Base-by-base conservation (phyloP, 2,113 vertebrate genomes). In the Hirundichthys speculiger region DNA sequence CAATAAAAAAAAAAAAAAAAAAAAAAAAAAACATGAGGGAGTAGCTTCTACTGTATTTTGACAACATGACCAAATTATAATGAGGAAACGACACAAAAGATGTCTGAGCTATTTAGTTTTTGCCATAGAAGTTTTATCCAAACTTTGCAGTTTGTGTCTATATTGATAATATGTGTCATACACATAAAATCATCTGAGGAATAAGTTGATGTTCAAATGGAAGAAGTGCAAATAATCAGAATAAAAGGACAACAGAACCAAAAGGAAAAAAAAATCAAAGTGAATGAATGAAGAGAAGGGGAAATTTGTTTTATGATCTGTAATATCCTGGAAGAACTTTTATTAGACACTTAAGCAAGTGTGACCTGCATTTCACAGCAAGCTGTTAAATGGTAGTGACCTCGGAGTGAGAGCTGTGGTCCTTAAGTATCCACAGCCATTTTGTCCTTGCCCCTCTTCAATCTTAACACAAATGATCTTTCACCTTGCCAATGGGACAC, bases 241-340 rank as follows among this genome's bases (percentile, higher is more conserved):
- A 66, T 47, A n/a, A 48, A 67, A 70, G 46, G 27, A 54, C 20
- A 13, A 45, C 43, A 63, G 20, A 42, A 20, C 61, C 24, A 5
- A 56, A 51, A 75, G n/a, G 24, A 40, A n/a, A 42, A 55, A 48
- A 59, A 66, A 42, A 16, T 20, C 47, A 41, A 55, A 58, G 9
- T 34, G 30, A 34, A 34, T 9, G 30, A 34, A 34, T 27, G 16
- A 16, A 25, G 7, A 41, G 20, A 14, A 46, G 60, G 21, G 61
- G 53, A 80, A 79, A 83, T 83, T 78, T 51, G 58, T 86, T 93
- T 91, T 86, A 92, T 82, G 87, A 90, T 80, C 82, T 86, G 79
- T 77, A 86, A 90, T 83, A 90, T 90, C 89, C 90, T 89, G 86
- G 80, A 77, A 79, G 73, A 58, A 85, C 54, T 87, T 90, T 91